Conservation (phyloP, 2,113 vertebrate genomes). For the Datnioides undecimradiatus region DNA sequence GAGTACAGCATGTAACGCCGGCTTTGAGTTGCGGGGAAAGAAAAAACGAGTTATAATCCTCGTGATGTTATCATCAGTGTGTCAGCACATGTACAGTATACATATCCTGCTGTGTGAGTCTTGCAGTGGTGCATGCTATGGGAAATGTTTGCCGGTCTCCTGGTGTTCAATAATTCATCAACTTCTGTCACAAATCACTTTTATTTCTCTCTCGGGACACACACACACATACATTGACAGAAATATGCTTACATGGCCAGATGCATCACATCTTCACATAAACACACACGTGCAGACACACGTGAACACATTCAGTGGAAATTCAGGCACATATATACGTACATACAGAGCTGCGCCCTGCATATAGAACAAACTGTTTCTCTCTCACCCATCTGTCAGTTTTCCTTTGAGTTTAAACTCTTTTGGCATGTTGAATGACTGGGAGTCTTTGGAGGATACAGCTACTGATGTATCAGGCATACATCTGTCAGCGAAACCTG, state of each 20-base stretch:
- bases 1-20: neutral
- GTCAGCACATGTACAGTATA: too few relatives aligned
- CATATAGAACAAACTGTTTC: conserved; percentile 35
- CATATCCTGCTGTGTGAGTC: conserved; percentile 24
- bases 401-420: conserved; percentile 54
- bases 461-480: conserved; percentile 56
- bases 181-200: conserved; percentile 63
- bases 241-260: conserved; percentile 22
- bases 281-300: neutral
- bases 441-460: conserved; percentile 52
- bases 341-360: neutral
- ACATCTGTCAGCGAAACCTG: conserved; percentile 56
- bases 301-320: neutral
- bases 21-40: neutral
- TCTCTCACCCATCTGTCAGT: conserved; percentile 39
- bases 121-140: conserved; percentile 11
- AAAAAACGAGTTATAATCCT: conserved; percentile 6
- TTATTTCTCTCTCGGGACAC: conserved; percentile 32
- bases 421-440: conserved; percentile 57
- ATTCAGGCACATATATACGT: neutral
- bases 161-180: conserved; percentile 71
- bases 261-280: neutral
- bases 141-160: conserved; percentile 38
- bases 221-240: conserved; percentile 8
- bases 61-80: neutral